A percentile compares a stretch with the other conserved stretches of the same genome.
Conservation (phyloP, 2,113 vertebrate genomes). For the Vimba vimba region DNA sequence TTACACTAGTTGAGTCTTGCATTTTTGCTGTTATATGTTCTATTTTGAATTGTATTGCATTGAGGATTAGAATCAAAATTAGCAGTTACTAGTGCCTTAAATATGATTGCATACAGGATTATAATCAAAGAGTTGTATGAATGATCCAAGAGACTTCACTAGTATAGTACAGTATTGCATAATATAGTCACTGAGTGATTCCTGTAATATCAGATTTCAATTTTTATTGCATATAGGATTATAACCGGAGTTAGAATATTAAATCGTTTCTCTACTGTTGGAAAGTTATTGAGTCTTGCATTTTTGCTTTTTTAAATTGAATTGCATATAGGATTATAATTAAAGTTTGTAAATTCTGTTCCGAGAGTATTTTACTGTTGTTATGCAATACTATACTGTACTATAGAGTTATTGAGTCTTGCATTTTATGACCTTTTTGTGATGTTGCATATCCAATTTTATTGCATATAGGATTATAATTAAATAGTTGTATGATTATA, state of each 20-base stretch:
- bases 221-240: not conserved
- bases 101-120: not conserved
- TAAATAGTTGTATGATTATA: no score
- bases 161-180: no score
- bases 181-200: not conserved
- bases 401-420: not conserved
- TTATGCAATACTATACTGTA: not conserved
- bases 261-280: not conserved
- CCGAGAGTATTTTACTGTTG: not conserved
- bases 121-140: not conserved
- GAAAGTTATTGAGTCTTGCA: not conserved
- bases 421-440: no score
- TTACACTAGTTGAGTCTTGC: not conserved
- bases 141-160: no score
- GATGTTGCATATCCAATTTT: no score
- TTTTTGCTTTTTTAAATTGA: no score
- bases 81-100: not conserved
- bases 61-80: not conserved
- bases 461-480: no score
- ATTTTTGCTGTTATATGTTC: not conserved
- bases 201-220: not conserved
- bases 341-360: not conserved
- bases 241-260: not conserved
- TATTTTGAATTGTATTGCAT: not conserved
- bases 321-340: not conserved